These are phyloP conservation scores for Panzeria rudis DNA, from an alignment of 2,888 invertebrate species.

Conservation along the genomic window DNA sequence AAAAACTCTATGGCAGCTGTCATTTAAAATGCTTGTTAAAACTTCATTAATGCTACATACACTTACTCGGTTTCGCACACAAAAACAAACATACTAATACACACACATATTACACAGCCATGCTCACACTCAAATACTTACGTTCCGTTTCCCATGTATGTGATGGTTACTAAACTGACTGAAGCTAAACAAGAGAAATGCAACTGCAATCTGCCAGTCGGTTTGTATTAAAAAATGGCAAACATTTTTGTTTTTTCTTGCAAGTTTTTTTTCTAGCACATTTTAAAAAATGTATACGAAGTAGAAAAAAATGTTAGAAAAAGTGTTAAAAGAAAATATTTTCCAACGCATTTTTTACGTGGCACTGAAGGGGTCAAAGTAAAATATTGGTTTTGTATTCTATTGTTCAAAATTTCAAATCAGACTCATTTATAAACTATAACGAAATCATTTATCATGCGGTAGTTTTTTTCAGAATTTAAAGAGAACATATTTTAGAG, in stretches of 20 bases:
- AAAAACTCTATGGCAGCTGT: slow-evolving; percentile 67
- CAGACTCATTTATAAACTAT: slow-evolving; percentile 40
- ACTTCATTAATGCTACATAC: slow-evolving; percentile 69
- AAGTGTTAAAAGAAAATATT: slow-evolving; percentile 2
- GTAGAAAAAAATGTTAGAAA: background rate
- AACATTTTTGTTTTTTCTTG: slow-evolving; percentile 23
- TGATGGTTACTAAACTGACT: slow-evolving; percentile 3
- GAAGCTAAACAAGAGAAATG: slow-evolving; percentile 41
- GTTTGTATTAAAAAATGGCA: slow-evolving; percentile 26
- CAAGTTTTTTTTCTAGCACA: background rate
- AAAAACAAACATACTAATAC: background rate
- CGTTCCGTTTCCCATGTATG: background rate
- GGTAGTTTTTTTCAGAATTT: background rate
- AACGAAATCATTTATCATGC: slow-evolving; percentile 51
- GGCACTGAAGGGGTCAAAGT: background rate
- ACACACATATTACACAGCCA: slow-evolving; percentile 9
- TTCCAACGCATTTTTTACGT: slow-evolving; percentile 20
- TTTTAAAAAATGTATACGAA: background rate
- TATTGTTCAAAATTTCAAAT: slow-evolving; percentile 21
- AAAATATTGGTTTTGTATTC: background rate
- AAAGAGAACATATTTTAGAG: background rate
- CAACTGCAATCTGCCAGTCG: slow-evolving; percentile 41
- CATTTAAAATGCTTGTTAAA: slow-evolving; percentile 72
- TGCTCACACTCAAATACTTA: background rate
- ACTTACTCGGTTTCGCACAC: slow-evolving; percentile 7